Conservation (phyloP, 2,888 invertebrate species). For the Stenurella melanura region DNA sequence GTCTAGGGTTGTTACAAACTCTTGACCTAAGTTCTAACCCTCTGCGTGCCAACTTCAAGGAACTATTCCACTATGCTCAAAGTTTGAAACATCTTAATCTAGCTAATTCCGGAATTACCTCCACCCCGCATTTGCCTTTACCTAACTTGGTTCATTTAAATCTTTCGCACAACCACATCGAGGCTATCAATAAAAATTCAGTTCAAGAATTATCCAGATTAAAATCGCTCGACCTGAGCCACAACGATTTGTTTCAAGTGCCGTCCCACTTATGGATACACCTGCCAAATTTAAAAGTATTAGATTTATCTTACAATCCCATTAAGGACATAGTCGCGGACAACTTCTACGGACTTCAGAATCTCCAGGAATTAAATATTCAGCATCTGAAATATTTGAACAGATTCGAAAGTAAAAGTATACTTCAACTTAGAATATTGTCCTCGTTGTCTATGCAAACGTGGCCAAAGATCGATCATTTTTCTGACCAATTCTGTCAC, state of each 20-base stretch:
- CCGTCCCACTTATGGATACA: constrained; percentile 85
- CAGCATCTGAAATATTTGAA: constrained; percentile 84
- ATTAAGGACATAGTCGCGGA: constrained; percentile 83
- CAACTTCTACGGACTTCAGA: constrained; percentile 82
- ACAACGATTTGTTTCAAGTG: constrained; percentile 85
- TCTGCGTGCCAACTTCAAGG: constrained; percentile 89
- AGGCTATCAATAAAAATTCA: constrained; percentile 81
- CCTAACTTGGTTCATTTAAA: constrained; percentile 87
- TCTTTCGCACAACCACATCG: constrained; percentile 85
- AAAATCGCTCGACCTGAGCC: constrained; percentile 83
- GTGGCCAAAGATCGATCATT: constrained; percentile 83
- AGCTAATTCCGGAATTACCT: constrained; percentile 84
- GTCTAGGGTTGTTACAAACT: constrained; percentile 84
- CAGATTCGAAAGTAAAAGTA: constrained; percentile 84
- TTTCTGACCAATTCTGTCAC: constrained; percentile 78
- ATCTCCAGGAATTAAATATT: constrained; percentile 84
- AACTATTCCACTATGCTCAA: constrained; percentile 90
- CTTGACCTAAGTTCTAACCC: constrained; percentile 88
- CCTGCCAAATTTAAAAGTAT: constrained; percentile 82
- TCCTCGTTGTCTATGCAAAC: constrained; percentile 83
- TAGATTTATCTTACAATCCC: constrained; percentile 90
- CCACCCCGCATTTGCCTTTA: constrained; percentile 85
- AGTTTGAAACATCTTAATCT: constrained; percentile 86
- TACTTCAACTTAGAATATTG: constrained; percentile 83
- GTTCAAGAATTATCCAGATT: constrained; percentile 83